Base-by-base conservation (phyloP, 2,113 vertebrate genomes). In the Regulus satrapa region DNA sequence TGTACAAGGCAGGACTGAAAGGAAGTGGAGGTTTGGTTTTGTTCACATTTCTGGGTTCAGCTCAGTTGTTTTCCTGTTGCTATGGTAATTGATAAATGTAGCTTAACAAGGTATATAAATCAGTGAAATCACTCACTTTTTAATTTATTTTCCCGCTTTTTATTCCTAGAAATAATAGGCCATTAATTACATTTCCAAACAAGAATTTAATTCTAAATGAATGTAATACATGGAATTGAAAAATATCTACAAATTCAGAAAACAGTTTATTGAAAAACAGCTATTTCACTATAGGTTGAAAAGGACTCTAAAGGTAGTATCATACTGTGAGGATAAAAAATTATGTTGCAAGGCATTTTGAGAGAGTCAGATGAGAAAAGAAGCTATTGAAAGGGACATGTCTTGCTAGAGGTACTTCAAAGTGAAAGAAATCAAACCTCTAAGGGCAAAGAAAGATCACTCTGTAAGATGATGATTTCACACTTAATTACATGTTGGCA, bases 261-360 rank as follows among this genome's bases (percentile, higher is more conserved):
- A 87, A 75, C 2, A 68, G 40, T 89, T 96, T 84, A 54, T 91
- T 95, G 56, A 94, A 58, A 86, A 94, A 38, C 32, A 96, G 92
- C 74, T 95, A 63, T 78, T 93, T 95, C 81, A 71, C 36, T 41
- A 55, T 58, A 94, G 25, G 34, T 83, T 73, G 67, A 74, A 92
- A 88, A 77, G 61, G 32, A 76, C 48, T 89, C 73, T 79, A 80
- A 89, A 96, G 40, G 41, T 8, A 55, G 6, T n/a, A 93, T 89
- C 61, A 95, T 24, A 8, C 49, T 78, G 69, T 72, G 54, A 95
- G 12, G 48, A 64, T 55, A 63, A 95, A 56, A 73, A 93, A 45
- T 32, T 5, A 46, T 72, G 3, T 88, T 96, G 48, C 18, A 14
- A 74, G 71, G 62, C 36, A 85, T 81, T 86, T 58, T 72, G 58